Evolutionary conservation across 1,140 invertebrate species (phyloP).

Genomic region (Leptinotarsa lineolata): DNA sequence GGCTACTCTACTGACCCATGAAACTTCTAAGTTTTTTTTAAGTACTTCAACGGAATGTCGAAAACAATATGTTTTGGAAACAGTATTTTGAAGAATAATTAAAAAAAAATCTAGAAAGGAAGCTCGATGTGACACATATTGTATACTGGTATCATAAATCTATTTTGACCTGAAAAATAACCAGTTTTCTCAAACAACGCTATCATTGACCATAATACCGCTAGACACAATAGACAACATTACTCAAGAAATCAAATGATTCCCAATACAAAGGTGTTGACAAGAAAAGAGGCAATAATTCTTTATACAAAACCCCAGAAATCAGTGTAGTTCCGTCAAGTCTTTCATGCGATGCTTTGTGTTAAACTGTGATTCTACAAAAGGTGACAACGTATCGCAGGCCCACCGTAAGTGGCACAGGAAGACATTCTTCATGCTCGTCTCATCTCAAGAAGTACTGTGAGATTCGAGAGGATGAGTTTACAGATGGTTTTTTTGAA

Average conservation of each 20-base stretch:
- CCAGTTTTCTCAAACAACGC: neutral
- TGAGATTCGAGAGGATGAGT: neutral
- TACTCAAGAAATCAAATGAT: neutral
- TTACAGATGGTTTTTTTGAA: neutral
- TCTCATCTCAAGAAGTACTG: neutral
- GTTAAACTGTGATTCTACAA: constrained; percentile 17
- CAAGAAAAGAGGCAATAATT: neutral
- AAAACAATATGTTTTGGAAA: no score
- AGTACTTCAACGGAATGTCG: no score
- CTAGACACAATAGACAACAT: neutral
- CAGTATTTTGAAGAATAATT: no score
- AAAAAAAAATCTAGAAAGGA: no score
- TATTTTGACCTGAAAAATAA: neutral
- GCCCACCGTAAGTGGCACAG: constrained; percentile 31
- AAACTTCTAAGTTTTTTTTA: no score
- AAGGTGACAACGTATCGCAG: constrained; percentile 31
- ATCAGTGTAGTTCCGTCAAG: constrained; percentile 23
- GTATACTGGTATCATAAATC: neutral
- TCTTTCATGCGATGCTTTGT: constrained; percentile 12
- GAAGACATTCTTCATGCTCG: constrained; percentile 25
- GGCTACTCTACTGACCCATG: no score
- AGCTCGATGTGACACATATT: no score
- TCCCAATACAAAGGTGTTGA: neutral
- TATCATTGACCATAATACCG: neutral
- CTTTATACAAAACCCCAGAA: constrained; percentile 14